Base-by-base conservation (phyloP, 2,888 invertebrate species). In the Amitus sp. region DNA sequence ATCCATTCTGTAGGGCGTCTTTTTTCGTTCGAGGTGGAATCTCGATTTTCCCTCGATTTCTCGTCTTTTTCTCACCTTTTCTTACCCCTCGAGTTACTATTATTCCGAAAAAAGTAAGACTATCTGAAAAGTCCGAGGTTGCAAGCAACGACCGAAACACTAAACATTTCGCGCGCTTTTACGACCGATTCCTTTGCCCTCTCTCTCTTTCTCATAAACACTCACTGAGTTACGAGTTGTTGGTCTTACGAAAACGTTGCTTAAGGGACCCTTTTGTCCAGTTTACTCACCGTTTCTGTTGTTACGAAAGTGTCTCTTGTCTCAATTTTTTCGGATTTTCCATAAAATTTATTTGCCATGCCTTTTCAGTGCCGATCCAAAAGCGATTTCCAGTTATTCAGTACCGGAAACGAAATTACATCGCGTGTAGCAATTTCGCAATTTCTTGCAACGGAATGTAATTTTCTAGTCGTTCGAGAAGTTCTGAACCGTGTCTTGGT, bases 141-240 rank as follows among this genome's bases (percentile, higher is more conserved):
- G 56, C 37, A 47, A 65, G 67, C 73, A 72, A 77, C 74, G 70
- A 71, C 71, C 72, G 70, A 74, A 73, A 73, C 72, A 67, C 65
- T 64, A 70, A 66, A 67, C 75, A 70, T 71, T 74, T 72, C 73
- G 73, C 72, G 76, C 30, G 2, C 30, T 78, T 80, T 79, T 79
- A 79, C 78, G 78, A 77, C 70, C 70, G 65, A 46, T 68, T 67
- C 71, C 69, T 47, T 39, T 27, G 27, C 28, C 30, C 10, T 2
- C 34, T 34, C 51, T 58, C 63, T 47, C 58, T 45, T 51, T 62
- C 68, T 79, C 80, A 74, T 79, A 79, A 80, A 80, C 79, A 30
- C 79, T 74, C 77, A 70, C 75, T 73, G 75, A 79, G 78, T 79
- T 79, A 79, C 77, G 77, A 76, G 71, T 78, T 79, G 77, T 80